phyloP scores from a whole-genome alignment of 2,797 vertebrate genomes.

The Mycteria americana region DNA sequence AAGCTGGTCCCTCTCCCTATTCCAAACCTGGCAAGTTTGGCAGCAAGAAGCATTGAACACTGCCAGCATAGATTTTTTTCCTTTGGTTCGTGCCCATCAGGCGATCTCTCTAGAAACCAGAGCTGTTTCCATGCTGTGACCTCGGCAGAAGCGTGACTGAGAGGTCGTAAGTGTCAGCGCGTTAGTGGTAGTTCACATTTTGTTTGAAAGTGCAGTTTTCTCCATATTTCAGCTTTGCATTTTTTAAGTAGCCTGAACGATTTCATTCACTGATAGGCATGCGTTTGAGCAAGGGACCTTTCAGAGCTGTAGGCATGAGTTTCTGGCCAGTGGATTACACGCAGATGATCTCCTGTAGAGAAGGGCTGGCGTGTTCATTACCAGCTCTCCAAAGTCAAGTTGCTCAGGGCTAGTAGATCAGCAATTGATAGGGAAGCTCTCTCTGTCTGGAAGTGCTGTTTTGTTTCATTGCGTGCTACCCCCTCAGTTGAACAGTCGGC shows the following conservation, averaged over 20 bases:
- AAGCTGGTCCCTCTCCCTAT: neutral
- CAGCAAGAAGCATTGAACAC: neutral
- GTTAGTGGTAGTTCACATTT: neutral
- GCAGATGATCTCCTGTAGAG: neutral
- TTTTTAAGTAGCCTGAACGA: neutral
- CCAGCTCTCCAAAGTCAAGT: neutral
- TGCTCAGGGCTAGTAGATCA: neutral
- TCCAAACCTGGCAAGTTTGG: neutral
- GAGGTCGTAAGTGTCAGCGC: neutral
- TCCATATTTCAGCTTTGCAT: neutral
- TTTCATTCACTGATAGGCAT: neutral
- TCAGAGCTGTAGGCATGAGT: neutral
- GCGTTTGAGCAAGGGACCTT: neutral
- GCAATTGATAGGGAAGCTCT: neutral
- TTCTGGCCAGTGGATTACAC: neutral
- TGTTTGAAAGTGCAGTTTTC: neutral
- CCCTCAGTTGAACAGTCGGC: neutral
- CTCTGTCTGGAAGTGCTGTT: neutral
- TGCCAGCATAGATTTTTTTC: neutral
- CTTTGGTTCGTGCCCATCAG: neutral
- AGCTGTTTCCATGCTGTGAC: neutral
- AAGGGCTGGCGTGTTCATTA: neutral
- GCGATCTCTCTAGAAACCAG: conserved; percentile 32
- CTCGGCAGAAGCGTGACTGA: neutral
- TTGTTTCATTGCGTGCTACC: neutral